Base-by-base conservation (phyloP, 2,888 invertebrate species). In the Nesidiocoris tenuis region DNA sequence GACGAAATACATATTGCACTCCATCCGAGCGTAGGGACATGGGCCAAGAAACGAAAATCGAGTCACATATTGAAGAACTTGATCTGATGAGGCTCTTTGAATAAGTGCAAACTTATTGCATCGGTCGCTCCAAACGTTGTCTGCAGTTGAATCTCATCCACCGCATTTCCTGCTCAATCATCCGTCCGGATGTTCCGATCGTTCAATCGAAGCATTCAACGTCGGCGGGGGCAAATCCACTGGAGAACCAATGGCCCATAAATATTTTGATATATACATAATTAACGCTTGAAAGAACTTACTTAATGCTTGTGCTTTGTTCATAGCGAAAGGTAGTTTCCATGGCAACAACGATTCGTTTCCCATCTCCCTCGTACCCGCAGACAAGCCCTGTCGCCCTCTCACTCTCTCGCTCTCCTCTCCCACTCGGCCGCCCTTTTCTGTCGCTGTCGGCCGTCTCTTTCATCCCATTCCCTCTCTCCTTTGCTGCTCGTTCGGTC, bases 291-390 rank as follows among this genome's bases (percentile, higher is more conserved):
- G 61, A 63, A 61, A 72, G 72, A 72, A 72, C 72, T 63, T 61
- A 72, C 72, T 63, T 61, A 72, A 72, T 72, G 72, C 72, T 72
- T 25, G 72, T 25, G 72, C 72, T 72, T 72, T 72, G 72, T 72
- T 72, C 72, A 72, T 72, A 72, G 72, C 63, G 72, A 72, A 72
- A 72, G 72, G 72, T 72, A 61, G 72, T 72, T 22, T 72, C 72
- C 72, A 72, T 72, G 63, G 72, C 72, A 72, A 72, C 72, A 72
- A 72, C 72, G 72, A 72, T 72, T 72, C 61, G 72, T 72, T 25
- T 25, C 54, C 72, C 63, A 19, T 25, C 7, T 18, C 54, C 39
- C 18, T 18, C 16, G n/a, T 61, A 5, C 19, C 71, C 61, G 3
- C n/a, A 19, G 12, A n/a, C 24, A 1, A 23, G 56, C 57, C 9